These are phyloP conservation scores for Phyllopteryx taeniolatus DNA, from an alignment of 2,113 vertebrate species.

Conservation along the genomic window DNA sequence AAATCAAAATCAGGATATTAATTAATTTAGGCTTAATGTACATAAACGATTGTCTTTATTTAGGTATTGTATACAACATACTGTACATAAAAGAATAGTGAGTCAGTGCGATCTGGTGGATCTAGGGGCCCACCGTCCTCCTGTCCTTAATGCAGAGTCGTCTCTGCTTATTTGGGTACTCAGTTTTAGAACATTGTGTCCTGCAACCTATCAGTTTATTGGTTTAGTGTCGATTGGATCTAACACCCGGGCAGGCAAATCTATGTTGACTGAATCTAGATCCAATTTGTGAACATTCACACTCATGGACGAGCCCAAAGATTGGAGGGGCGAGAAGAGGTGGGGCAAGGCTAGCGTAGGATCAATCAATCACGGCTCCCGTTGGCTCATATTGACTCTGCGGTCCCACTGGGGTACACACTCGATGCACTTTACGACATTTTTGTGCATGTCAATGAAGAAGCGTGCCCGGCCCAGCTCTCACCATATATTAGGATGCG, in stretches of 20 bases:
- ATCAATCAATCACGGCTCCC: slow-evolving; percentile 67
- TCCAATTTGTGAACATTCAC: slow-evolving; percentile 41
- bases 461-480: slow-evolving; percentile 65
- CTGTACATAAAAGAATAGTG: too few relatives aligned
- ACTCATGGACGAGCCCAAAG: slow-evolving; percentile 27
- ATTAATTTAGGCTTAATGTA: too few relatives aligned
- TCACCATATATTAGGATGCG: slow-evolving; percentile 47
- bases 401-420: slow-evolving; percentile 57
- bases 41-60: too few relatives aligned
- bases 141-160: background rate
- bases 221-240: background rate
- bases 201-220: background rate
- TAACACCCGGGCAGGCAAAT: slow-evolving; percentile 3
- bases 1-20: too few relatives aligned
- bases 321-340: slow-evolving; percentile 21
- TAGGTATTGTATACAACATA: too few relatives aligned
- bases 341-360: slow-evolving; percentile 41
- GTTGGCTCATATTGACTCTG: slow-evolving; percentile 67
- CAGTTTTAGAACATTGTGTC: background rate
- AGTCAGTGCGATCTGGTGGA: too few relatives aligned
- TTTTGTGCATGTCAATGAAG: slow-evolving; percentile 64
- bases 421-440: slow-evolving; percentile 71
- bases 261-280: slow-evolving; percentile 22
- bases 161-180: background rate
- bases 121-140: background rate